Evolutionary conservation across 2,113 vertebrate genomes (phyloP).

Genomic region (Parotia lawesii): DNA sequence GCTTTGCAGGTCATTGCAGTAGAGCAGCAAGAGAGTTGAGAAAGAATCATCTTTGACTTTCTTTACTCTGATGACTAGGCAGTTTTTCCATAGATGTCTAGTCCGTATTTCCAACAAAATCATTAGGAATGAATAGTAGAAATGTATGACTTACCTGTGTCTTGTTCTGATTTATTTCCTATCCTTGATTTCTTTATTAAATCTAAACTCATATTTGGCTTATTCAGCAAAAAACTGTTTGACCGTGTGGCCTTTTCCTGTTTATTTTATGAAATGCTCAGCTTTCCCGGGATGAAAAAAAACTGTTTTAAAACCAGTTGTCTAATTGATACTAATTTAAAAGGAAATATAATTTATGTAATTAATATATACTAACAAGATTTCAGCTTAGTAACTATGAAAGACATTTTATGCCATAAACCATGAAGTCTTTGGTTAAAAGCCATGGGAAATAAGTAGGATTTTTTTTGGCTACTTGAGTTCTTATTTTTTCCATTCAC

Average conservation of each 20-base stretch:
- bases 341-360: neutral
- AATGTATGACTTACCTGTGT: neutral
- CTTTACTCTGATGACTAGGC: neutral
- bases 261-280: neutral
- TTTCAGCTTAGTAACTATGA: neutral
- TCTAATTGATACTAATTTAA: neutral
- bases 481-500: constrained; percentile 58
- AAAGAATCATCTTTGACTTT: neutral
- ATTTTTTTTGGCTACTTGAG: constrained; percentile 39
- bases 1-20: neutral
- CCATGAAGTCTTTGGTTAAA: constrained; percentile 24
- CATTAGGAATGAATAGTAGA: neutral
- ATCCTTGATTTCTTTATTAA: neutral
- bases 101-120: neutral
- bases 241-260: neutral
- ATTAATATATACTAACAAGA: neutral
- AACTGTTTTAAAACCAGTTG: neutral
- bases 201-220: neutral
- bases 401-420: constrained; percentile 17
- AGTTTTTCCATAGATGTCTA: neutral
- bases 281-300: neutral
- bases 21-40: neutral
- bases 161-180: neutral
- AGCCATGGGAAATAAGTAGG: constrained; percentile 36
- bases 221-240: neutral